These are phyloP conservation scores for Cheumatopsyche charites DNA, from an alignment of 1,140 invertebrate species.

Conservation along the genomic window DNA sequence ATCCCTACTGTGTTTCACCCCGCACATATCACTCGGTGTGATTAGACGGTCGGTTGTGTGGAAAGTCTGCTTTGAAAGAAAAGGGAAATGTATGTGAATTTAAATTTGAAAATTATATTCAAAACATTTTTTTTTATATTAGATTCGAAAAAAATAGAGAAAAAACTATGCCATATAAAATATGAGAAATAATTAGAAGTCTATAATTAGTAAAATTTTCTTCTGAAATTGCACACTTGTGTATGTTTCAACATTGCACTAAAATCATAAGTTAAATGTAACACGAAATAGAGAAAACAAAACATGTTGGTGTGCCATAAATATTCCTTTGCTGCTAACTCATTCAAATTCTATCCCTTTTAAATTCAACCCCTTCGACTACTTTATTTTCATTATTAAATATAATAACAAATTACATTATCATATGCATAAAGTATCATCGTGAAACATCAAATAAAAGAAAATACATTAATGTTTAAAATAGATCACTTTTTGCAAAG, in stretches of 20 bases:
- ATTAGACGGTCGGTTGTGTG: constrained; percentile 9
- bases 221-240: too few species aligned
- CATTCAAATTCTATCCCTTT: constrained; percentile 35
- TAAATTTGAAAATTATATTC: too few species aligned
- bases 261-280: constrained; percentile 46
- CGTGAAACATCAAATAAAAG: too few species aligned
- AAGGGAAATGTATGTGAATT: not conserved
- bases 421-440: too few species aligned
- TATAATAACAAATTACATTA: too few species aligned
- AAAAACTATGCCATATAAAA: too few species aligned
- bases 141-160: too few species aligned
- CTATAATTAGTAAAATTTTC: too few species aligned
- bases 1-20: constrained; percentile 8
- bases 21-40: constrained; percentile 14
- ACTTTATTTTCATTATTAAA: not conserved
- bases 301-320: constrained; percentile 44
- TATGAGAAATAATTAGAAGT: too few species aligned
- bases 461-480: too few species aligned
- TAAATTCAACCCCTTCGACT: not conserved
- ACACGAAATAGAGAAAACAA: constrained; percentile 41
- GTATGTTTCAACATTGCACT: constrained; percentile 42
- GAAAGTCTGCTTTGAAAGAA: not conserved
- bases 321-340: constrained; percentile 47
- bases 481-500: too few species aligned
- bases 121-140: too few species aligned